phyloP scores from a whole-genome alignment of 2,797 vertebrate genomes.

The Nannoperca obscura region DNA sequence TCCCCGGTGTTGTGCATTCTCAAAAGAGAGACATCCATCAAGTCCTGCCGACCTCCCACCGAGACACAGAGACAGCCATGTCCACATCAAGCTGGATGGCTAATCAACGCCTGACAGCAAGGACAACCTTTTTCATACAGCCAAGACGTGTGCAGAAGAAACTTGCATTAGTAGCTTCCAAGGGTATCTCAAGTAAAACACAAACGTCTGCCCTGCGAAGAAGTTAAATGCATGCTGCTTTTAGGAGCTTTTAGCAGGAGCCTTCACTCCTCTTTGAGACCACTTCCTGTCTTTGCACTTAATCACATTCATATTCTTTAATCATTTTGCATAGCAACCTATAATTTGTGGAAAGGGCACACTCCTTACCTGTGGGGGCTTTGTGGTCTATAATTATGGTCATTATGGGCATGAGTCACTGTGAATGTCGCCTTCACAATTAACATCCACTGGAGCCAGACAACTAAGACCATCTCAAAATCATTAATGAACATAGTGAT shows the following conservation, averaged over 20 bases:
- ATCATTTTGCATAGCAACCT: conserved; percentile 65
- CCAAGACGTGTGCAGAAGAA: conserved; percentile 41
- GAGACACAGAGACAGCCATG: conserved; percentile 66
- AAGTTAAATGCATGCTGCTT: conserved; percentile 41
- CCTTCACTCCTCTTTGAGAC: conserved; percentile 24
- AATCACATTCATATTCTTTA: conserved; percentile 63
- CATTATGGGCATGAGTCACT: conserved; percentile 72
- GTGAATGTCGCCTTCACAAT: conserved; percentile 62
- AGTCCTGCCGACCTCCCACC: conserved; percentile 61
- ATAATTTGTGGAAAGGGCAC: conserved; percentile 70
- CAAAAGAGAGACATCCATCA: conserved; percentile 77
- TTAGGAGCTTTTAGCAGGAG: conserved; percentile 40
- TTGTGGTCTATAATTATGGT: conserved; percentile 71
- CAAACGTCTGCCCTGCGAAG: conserved; percentile 31
- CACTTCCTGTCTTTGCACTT: conserved; percentile 50
- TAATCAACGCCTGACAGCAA: conserved; percentile 73
- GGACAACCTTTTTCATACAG: conserved; percentile 62
- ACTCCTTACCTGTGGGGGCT: conserved; percentile 58
- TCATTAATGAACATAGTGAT: conserved; percentile 49
- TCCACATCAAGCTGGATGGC: conserved; percentile 66
- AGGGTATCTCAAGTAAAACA: conserved; percentile 61
- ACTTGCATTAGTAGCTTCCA: conserved; percentile 57
- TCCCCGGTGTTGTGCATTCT: conserved; percentile 55
- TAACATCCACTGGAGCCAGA: conserved; percentile 51
- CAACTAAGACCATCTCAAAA: conserved; percentile 55